Base-by-base conservation (phyloP, 1,140 invertebrate species). In the Cylas formicarius region DNA sequence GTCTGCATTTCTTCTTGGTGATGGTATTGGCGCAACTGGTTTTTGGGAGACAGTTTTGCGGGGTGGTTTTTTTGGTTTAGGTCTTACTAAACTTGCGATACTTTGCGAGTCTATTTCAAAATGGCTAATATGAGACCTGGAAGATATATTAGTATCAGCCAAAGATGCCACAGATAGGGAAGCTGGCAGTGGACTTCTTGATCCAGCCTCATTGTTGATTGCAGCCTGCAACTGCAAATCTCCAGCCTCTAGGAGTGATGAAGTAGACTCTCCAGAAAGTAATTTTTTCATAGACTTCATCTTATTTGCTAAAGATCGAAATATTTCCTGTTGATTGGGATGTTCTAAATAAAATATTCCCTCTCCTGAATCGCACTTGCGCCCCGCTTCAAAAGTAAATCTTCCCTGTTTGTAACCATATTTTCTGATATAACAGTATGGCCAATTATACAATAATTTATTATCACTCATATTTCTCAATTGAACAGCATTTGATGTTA, bases 371-470 rank as follows among this genome's bases (percentile, higher is more conserved):
- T 80, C 75, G 67, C 87, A 90, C 65, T 89, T 90, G 47, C 88
- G 71, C 3, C 89, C 89, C n/a, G 87, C 87, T 74, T 91, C 87
- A 67, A 92, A 89, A 13, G 83, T 86, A 59, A 92, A 91, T 59
- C 81, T 85, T 23, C 83, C 83, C 53, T 81, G 76, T 44, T 80
- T 78, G 51, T 85, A 84, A 16, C 88, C 87, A 67, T 91, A 91
- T 41, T 83, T 70, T 38, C 88, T 73, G 46, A 92, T 90, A 58
- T 81, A 89, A 50, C 79, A 76, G 63, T 87, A 91, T 24, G 87
- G 87, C 88, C 88, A 92, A n/a, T 78, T 84, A 48, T 77, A 86
- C 39, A 86, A 67, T 5, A 82, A 61, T 44, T 72, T 72, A 44
- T 73, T 72, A 50, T 78, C 72, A 53, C 78, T 75, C n/a, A 68